Evolutionary conservation across 1,140 invertebrate species (phyloP).

Genomic region (Holcopasites calliopsidis): DNA sequence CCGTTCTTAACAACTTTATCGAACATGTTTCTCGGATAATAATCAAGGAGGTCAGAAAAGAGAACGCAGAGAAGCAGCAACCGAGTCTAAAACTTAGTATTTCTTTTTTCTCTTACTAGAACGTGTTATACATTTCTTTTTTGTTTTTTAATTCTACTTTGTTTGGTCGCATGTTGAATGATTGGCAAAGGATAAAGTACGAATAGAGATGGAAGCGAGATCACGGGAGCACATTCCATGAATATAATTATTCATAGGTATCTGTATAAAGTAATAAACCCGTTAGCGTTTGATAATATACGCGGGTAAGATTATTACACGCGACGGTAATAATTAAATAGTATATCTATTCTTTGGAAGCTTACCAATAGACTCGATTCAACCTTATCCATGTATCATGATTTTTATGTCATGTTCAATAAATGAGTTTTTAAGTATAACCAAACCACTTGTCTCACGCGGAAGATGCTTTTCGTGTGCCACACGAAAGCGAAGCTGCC

Average conservation of each 20-base stretch:
- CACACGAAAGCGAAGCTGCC: too few species aligned
- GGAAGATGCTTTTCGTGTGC: too few species aligned
- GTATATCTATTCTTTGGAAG: slow-evolving; percentile 63
- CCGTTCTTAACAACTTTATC: too few species aligned
- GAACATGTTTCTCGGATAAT: too few species aligned
- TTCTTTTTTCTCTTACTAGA: too few species aligned
- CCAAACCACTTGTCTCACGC: too few species aligned
- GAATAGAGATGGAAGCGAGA: slow-evolving; percentile 44
- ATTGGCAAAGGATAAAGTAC: background rate
- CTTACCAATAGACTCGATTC: slow-evolving; percentile 65
- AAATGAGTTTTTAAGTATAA: slow-evolving; percentile 70
- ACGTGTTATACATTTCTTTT: too few species aligned
- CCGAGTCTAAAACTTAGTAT: too few species aligned
- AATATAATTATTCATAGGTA: slow-evolving; percentile 54
- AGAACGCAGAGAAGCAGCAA: too few species aligned
- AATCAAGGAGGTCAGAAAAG: too few species aligned
- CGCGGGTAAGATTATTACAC: slow-evolving; percentile 59
- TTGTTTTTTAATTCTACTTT: too few species aligned
- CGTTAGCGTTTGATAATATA: slow-evolving; percentile 70
- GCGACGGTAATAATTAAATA: slow-evolving; percentile 54
- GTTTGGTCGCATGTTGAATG: too few species aligned
- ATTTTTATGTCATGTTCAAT: slow-evolving; percentile 77
- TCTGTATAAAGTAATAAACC: slow-evolving; percentile 59
- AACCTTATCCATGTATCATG: slow-evolving; percentile 72
- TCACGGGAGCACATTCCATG: slow-evolving; percentile 68